phyloP scores from a whole-genome alignment of 2,797 vertebrate genomes.

The Lycodopsis pacificus region DNA sequence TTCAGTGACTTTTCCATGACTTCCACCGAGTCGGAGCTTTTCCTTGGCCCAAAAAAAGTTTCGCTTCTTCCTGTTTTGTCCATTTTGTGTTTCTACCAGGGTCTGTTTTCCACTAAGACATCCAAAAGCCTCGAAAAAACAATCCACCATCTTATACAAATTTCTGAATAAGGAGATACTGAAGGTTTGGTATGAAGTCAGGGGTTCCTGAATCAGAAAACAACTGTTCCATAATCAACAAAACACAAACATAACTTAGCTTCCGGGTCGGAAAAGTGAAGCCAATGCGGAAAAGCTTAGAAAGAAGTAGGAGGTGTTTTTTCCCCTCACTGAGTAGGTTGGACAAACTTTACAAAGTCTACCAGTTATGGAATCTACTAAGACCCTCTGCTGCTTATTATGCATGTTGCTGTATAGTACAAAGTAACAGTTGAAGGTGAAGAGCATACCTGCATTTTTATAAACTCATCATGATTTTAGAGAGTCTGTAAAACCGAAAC shows the following conservation, averaged over 20 bases:
- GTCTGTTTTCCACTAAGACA: constrained; percentile 6
- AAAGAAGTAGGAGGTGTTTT: not conserved
- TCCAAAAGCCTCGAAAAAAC: not conserved
- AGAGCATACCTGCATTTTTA: not conserved
- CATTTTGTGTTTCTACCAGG: constrained; percentile 5
- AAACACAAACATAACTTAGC: too few species aligned
- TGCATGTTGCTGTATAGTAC: not conserved
- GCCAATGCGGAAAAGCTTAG: too few species aligned
- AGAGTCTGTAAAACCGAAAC: not conserved
- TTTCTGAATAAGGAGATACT: not conserved
- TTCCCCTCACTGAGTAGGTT: not conserved
- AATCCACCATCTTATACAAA: not conserved
- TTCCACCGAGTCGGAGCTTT: not conserved
- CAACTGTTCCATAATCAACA: not conserved
- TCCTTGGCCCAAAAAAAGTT: constrained; percentile 8
- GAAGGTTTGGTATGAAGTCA: not conserved
- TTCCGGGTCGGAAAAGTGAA: too few species aligned
- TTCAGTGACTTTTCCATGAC: not conserved
- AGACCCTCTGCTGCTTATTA: not conserved
- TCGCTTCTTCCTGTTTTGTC: constrained; percentile 35
- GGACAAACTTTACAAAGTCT: not conserved
- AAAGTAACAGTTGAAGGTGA: not conserved
- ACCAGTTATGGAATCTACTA: too few species aligned
- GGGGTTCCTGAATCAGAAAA: not conserved
- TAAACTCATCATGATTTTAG: not conserved